Percentiles rank a stretch among this genome's conserved stretches.
phyloP scores from a whole-genome alignment of 2,113 vertebrate species.

The Marcusenius ussheri region DNA sequence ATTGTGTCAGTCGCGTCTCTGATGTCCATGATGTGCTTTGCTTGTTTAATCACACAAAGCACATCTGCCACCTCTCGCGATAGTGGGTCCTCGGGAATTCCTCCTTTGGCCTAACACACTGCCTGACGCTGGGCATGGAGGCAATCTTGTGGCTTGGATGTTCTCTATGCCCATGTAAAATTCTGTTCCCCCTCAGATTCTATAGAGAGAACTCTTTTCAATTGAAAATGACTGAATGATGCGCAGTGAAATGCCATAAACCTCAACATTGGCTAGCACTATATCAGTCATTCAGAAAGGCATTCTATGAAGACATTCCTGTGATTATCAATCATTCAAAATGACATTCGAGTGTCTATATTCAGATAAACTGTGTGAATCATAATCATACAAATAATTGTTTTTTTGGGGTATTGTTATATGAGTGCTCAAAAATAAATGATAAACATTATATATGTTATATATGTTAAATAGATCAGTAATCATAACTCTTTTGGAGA shows the following conservation, averaged over 20 bases:
- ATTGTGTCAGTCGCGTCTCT: background rate
- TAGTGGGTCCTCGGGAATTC: conserved; percentile 53
- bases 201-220: background rate
- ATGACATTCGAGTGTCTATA: background rate
- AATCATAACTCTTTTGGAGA: conserved; percentile 19
- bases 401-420: background rate
- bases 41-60: background rate
- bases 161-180: conserved; percentile 43
- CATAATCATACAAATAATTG: background rate
- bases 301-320: background rate
- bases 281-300: background rate
- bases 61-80: conserved; percentile 53
- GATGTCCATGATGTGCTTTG: background rate
- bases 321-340: conserved; percentile 4
- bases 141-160: conserved; percentile 26
- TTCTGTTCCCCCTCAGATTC: conserved; percentile 25
- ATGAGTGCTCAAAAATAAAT: background rate
- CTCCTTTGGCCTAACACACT: conserved; percentile 52
- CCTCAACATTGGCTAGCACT: background rate
- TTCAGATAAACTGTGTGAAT: background rate
- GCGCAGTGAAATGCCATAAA: background rate
- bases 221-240: conserved; percentile 9
- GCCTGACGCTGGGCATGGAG: conserved; percentile 54
- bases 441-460: background rate
- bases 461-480: background rate